Percentiles rank a stretch among this genome's conserved stretches.
Evolutionary conservation across 2,888 invertebrate species (phyloP).

Genomic region (Oscheius sp.): DNA sequence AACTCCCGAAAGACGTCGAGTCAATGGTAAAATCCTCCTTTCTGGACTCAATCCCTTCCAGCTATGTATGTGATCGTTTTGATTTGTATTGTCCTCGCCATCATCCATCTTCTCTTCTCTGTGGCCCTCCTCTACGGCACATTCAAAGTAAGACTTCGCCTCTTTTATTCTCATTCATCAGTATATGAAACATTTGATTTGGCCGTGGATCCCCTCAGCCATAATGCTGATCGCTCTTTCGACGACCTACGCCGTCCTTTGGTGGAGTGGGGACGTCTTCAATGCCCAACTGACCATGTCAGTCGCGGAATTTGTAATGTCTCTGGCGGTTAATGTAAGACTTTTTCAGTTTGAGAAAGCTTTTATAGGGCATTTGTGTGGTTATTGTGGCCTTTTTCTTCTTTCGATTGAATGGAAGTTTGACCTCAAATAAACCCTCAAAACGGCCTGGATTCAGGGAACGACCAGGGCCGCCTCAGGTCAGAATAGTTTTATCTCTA

Average conservation of each 20-base stretch:
- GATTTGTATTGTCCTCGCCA: constrained; percentile 55
- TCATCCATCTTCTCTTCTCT: constrained; percentile 60
- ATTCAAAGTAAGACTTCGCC: constrained; percentile 44
- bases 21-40: constrained; percentile 65
- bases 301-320: constrained; percentile 66
- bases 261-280: constrained; percentile 69
- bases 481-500: neutral
- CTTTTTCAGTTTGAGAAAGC: neutral
- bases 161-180: constrained; percentile 34
- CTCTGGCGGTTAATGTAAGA: constrained; percentile 54
- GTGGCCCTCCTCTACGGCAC: constrained; percentile 59
- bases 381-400: constrained; percentile 63
- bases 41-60: constrained; percentile 32
- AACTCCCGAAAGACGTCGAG: constrained; percentile 63
- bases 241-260: constrained; percentile 65
- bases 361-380: constrained; percentile 56
- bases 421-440: constrained; percentile 55
- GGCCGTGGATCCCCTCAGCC: constrained; percentile 64
- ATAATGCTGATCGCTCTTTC: constrained; percentile 57
- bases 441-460: neutral
- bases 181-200: constrained; percentile 54
- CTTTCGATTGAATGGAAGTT: constrained; percentile 58
- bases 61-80: constrained; percentile 67
- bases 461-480: neutral
- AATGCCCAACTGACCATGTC: constrained; percentile 67